phyloP scores from a whole-genome alignment of 2,797 vertebrate genomes.

The Enteromius argenteus region DNA sequence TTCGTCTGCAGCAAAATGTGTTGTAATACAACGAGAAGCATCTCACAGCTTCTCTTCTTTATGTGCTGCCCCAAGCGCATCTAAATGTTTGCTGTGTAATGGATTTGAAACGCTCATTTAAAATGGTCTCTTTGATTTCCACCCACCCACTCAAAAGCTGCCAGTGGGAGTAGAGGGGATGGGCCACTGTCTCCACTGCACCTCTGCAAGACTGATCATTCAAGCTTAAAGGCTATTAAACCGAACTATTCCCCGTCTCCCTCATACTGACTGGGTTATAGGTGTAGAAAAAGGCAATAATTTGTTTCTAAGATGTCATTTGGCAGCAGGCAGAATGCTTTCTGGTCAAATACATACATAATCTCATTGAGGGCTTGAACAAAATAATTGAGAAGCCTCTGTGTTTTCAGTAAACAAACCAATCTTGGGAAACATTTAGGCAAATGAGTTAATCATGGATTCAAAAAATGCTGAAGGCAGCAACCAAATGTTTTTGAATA shows the following conservation, averaged over 20 bases:
- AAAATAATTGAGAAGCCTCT: slow-evolving; percentile 23
- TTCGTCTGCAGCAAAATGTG: slow-evolving; percentile 33
- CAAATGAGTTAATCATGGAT: slow-evolving; percentile 23
- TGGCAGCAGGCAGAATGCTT: slow-evolving; percentile 38
- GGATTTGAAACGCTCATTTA: slow-evolving; percentile 62
- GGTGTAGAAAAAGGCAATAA: slow-evolving; percentile 22
- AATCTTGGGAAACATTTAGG: slow-evolving; percentile 18
- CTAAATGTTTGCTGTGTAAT: slow-evolving; percentile 62
- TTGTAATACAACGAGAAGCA: slow-evolving; percentile 51
- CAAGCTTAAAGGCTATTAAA: slow-evolving; percentile 42
- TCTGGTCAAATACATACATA: slow-evolving; percentile 37
- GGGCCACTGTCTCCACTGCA: slow-evolving; percentile 32
- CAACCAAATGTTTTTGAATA: not conserved
- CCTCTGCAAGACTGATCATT: slow-evolving; percentile 52
- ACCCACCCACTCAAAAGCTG: slow-evolving; percentile 53
- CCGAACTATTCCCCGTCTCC: slow-evolving; percentile 39
- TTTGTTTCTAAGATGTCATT: slow-evolving; percentile 42
- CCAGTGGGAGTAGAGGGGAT: slow-evolving; percentile 47
- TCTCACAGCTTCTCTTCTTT: slow-evolving; percentile 44
- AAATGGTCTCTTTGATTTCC: slow-evolving; percentile 63
- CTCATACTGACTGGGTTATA: slow-evolving; percentile 36
- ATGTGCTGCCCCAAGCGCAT: slow-evolving; percentile 48
- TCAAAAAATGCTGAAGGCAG: slow-evolving; percentile 18
- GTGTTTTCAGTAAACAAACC: slow-evolving; percentile 38
- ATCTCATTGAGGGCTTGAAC: slow-evolving; percentile 32